phyloP scores from a whole-genome alignment of 2,888 invertebrate species.

The Barypeithes pellucidus region DNA sequence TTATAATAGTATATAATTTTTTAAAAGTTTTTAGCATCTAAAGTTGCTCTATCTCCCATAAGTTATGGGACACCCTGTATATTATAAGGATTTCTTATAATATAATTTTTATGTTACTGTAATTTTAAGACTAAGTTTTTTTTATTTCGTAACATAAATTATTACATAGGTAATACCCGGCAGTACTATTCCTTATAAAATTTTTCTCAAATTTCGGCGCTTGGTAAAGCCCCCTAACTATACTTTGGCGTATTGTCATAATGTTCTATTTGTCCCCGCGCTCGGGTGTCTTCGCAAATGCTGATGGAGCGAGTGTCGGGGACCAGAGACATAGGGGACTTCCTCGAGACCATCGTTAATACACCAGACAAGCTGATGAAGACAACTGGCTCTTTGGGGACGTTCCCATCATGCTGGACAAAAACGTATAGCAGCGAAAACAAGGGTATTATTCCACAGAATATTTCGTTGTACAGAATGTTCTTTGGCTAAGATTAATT shows the following conservation, averaged over 20 bases:
- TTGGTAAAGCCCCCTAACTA: conserved; percentile 48
- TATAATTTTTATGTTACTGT: too few species aligned
- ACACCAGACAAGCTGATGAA: conserved; percentile 69
- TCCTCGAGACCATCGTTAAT: conserved; percentile 64
- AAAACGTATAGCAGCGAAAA: conserved; percentile 39
- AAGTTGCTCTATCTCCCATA: too few species aligned
- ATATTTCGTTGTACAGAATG: neutral
- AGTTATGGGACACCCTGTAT: too few species aligned
- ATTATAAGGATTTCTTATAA: too few species aligned
- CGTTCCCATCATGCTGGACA: conserved; percentile 53
- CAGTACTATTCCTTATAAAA: too few species aligned
- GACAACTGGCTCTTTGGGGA: conserved; percentile 69
- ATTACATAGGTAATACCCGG: too few species aligned
- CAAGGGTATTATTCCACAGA: conserved; percentile 40
- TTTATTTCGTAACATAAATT: too few species aligned
- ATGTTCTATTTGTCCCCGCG: conserved; percentile 66
- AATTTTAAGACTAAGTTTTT: too few species aligned
- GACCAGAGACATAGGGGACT: conserved; percentile 60
- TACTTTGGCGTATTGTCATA: conserved; percentile 63
- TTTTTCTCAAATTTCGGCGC: too few species aligned
- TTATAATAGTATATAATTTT: too few species aligned
- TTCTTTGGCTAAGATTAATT: neutral
- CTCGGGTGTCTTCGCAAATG: conserved; percentile 65
- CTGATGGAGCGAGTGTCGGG: conserved; percentile 65
- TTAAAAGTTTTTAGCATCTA: too few species aligned